These are phyloP conservation scores for Agrypnus murinus DNA, from an alignment of 2,888 invertebrate species.

Conservation along the genomic window DNA sequence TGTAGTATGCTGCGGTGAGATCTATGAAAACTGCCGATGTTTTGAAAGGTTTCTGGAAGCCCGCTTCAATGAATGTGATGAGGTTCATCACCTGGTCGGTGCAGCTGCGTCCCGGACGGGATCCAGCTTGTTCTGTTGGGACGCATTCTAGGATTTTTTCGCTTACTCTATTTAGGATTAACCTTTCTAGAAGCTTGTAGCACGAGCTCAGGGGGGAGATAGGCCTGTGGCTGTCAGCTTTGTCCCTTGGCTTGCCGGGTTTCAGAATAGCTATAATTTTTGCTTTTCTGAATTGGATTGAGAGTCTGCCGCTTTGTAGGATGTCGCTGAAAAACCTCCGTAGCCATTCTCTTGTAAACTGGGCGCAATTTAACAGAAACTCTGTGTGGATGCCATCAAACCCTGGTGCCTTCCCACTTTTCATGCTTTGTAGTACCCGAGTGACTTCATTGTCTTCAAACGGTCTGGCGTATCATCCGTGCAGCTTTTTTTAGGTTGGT, in stretches of 20 bases:
- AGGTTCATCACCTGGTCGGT: not conserved
- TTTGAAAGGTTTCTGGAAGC: no score
- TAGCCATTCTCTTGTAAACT: not conserved
- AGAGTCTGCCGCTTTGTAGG: not conserved
- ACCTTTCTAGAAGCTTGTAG: not conserved
- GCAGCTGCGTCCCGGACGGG: not conserved
- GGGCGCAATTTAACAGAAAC: not conserved
- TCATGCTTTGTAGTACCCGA: not conserved
- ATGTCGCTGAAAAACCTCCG: not conserved
- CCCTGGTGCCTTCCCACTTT: not conserved
- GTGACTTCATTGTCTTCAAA: not conserved
- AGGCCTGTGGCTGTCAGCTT: not conserved
- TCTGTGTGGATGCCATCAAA: not conserved
- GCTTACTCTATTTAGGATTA: no score
- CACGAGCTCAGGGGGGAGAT: not conserved
- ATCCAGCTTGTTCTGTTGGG: no score
- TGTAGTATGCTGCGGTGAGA: no score
- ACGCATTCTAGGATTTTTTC: not conserved
- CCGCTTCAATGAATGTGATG: no score
- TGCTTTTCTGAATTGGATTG: not conserved
- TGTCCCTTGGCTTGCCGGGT: not conserved
- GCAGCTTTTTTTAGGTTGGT: conserved; percentile 7
- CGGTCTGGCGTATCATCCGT: no score
- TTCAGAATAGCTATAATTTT: not conserved
- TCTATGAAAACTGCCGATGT: no score